Evolutionary conservation across 92 coral and sea anemone species (phyloP), one percentile per base, ranked within the genome.

Genomic region (Micromussa lordhowensis): DNA sequence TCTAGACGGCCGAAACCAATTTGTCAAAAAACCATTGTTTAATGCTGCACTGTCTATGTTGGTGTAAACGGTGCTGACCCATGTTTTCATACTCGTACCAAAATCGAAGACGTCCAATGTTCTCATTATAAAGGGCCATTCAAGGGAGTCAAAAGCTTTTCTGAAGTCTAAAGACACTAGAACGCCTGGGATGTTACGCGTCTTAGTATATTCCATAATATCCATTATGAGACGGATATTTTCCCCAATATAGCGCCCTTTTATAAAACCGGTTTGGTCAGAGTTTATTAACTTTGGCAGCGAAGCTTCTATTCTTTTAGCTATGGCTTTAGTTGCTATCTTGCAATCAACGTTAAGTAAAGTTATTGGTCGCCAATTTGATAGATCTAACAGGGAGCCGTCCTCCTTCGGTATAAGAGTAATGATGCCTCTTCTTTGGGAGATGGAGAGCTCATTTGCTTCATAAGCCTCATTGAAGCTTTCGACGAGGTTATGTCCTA

Each of bases 371-470:
- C 82, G 29, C 82, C 68, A 78, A 24, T 78, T 78, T 22, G 34
- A 29, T 1, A 78, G n/a, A 14, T 78, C 44, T 78, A 26, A 15
- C 64, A 53, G 18, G 29, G 68, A 22, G 3, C 70, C 22, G 55
- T 55, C 66, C 24, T 78, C 68, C 32, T 84, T 84, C 12, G 81
- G 81, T 54, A 84, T 29, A 15, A 84, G 88, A 13, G 71, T 53
- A 38, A 84, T 84, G 72, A 84, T 51, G 2, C 68, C 88, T 84
- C 88, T 76, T 22, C 88, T 69, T 79, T 84, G 88, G 66, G 88
- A 84, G 78, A 84, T 53, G 38, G 88, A 84, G 7, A 73, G 66
- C n/a, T 78, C 24, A 26, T 64, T 36, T 55, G 53, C 53, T 51
- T 78, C 82, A 51, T 78, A 55, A 40, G 82, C 66, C 12, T n/a